A percentile compares a stretch with the other conserved stretches of the same genome.
phyloP scores from a whole-genome alignment of 2,113 vertebrate species.

The Barnardius zonarius region DNA sequence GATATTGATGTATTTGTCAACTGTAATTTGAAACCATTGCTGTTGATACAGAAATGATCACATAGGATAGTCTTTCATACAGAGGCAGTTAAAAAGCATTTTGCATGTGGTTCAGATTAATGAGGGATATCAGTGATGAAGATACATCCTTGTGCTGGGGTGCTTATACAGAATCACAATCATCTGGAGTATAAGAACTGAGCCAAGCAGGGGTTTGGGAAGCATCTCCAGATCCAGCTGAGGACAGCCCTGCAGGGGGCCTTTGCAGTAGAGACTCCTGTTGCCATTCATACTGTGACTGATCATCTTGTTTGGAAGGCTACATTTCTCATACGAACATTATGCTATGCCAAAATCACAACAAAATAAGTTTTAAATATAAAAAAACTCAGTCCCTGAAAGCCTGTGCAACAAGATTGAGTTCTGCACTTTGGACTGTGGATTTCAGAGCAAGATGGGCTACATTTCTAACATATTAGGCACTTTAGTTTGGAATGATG shows the following conservation, averaged over 20 bases:
- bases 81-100: neutral
- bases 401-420: neutral
- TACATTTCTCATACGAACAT: neutral
- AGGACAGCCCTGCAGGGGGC: neutral
- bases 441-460: neutral
- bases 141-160: fast-evolving
- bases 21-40: neutral
- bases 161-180: neutral
- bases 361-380: neutral
- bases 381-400: neutral
- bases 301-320: neutral
- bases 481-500: neutral
- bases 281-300: neutral
- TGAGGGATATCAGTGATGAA: neutral
- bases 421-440: neutral
- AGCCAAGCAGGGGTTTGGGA: neutral
- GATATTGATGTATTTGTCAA: neutral
- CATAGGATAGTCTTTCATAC: neutral
- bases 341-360: neutral
- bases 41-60: neutral
- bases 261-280: neutral
- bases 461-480: neutral
- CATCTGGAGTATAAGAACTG: neutral
- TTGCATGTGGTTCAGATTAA: neutral
- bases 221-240: neutral